Evolutionary conservation across 2,797 vertebrate genomes (phyloP).

Genomic region (Microchirus variegatus): DNA sequence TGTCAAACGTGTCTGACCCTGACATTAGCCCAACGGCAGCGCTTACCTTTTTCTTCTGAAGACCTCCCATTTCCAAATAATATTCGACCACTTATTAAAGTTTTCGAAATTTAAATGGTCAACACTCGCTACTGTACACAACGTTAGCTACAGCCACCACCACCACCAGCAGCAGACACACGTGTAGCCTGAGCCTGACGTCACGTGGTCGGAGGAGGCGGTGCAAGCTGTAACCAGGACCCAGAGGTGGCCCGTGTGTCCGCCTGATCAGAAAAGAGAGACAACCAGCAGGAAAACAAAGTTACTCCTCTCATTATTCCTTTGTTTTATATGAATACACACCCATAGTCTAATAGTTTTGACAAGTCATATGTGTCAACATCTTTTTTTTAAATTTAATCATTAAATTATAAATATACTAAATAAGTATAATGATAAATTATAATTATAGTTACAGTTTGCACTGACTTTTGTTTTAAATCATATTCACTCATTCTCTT

Average conservation of each 20-base stretch:
- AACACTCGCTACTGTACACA: not conserved
- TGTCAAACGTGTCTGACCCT: not conserved
- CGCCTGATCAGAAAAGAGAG: slow-evolving; percentile 59
- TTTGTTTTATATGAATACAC: not conserved
- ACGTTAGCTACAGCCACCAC: not conserved
- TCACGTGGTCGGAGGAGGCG: slow-evolving; percentile 35
- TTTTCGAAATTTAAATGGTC: not conserved
- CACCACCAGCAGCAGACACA: slow-evolving; percentile 29
- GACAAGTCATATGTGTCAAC: not conserved
- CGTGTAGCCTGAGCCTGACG: slow-evolving; percentile 67
- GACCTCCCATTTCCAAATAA: slow-evolving; percentile 75
- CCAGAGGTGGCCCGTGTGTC: slow-evolving; percentile 4
- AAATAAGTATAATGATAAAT: not conserved
- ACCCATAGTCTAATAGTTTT: not conserved
- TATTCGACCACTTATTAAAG: not conserved
- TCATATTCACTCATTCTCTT: too few relatives aligned
- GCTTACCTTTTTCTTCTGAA: slow-evolving; percentile 84
- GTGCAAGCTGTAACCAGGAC: slow-evolving; percentile 36
- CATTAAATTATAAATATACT: too few relatives aligned
- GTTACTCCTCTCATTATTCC: not conserved
- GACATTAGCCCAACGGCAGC: slow-evolving; percentile 1
- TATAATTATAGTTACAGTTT: too few relatives aligned
- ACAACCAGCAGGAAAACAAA: too few relatives aligned
- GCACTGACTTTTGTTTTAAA: too few relatives aligned
- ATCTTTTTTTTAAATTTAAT: not conserved